Percentiles rank a stretch among this genome's conserved stretches.
These are phyloP conservation scores for Lithophane ornitopus DNA, from an alignment of 2,888 invertebrate species.

Conservation along the genomic window DNA sequence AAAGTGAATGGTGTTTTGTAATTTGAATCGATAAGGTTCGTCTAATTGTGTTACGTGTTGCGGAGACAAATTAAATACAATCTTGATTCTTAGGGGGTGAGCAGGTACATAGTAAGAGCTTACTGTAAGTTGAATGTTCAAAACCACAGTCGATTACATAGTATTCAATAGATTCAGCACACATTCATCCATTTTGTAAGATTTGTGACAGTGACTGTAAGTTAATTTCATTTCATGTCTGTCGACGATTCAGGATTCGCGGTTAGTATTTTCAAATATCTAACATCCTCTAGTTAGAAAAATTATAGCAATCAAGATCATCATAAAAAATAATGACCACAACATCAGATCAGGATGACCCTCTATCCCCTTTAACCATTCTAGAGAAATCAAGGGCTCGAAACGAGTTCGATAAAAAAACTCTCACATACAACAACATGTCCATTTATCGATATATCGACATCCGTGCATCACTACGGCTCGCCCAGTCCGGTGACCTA, in stretches of 20 bases:
- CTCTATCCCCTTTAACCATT: conserved; percentile 41
- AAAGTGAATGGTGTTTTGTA: conserved; percentile 56
- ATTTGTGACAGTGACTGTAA: neutral
- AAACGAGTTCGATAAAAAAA: conserved; percentile 59
- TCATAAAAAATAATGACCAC: conserved; percentile 4
- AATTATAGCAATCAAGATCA: neutral
- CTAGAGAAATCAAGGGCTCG: conserved; percentile 59
- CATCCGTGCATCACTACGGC: conserved; percentile 75
- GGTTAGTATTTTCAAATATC: conserved; percentile 7
- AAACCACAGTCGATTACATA: neutral
- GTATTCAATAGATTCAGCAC: too few relatives aligned
- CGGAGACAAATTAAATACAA: conserved; percentile 37
- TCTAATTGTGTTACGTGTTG: conserved; percentile 50
- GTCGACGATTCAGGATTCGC: neutral
- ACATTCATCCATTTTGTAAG: neutral
- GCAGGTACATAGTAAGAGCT: conserved; percentile 1
- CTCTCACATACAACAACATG: conserved; percentile 58
- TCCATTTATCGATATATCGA: conserved; percentile 69
- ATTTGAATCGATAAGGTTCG: conserved; percentile 30
- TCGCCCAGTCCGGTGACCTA: conserved; percentile 78
- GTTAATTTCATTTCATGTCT: neutral
- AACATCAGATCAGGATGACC: conserved; percentile 10
- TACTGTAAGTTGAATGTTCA: neutral
- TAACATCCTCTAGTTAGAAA: neutral
- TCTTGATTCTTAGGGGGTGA: conserved; percentile 19